Evolutionary conservation across 2,888 invertebrate species (phyloP).

Genomic region (Aethes cnicana): DNA sequence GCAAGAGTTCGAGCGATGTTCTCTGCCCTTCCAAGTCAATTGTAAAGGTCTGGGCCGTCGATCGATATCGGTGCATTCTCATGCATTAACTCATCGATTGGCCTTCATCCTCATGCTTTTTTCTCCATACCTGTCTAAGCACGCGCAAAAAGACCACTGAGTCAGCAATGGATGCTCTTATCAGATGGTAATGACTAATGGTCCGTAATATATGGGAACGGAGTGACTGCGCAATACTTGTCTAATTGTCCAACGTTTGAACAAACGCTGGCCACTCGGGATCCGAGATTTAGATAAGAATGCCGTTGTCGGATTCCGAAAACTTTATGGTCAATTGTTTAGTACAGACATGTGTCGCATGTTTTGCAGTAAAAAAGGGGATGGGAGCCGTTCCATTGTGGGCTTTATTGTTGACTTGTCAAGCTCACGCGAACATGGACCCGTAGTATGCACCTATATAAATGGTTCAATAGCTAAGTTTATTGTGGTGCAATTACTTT

Average conservation of each 20-base stretch:
- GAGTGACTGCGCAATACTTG: conserved; percentile 55
- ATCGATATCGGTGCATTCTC: conserved; percentile 34
- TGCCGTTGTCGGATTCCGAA: conserved; percentile 37
- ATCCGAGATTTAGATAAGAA: conserved; percentile 58
- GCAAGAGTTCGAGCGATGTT: conserved; percentile 13
- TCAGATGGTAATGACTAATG: conserved; percentile 61
- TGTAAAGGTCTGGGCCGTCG: conserved; percentile 29
- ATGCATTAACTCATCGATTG: conserved; percentile 41
- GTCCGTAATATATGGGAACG: conserved; percentile 46
- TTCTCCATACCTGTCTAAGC: conserved; percentile 38
- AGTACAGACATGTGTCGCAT: conserved; percentile 25
- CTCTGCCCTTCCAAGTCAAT: conserved; percentile 27
- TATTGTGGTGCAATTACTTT: conserved; percentile 17
- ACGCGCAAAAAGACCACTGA: conserved; percentile 62
- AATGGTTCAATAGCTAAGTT: conserved; percentile 6
- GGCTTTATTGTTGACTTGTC: conserved; percentile 23
- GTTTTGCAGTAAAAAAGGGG: conserved; percentile 25
- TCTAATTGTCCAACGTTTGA: conserved; percentile 55
- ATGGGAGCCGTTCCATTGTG: conserved; percentile 14
- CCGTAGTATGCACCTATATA: conserved; percentile 22
- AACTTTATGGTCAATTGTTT: conserved; percentile 38
- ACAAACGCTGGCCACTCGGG: conserved; percentile 42
- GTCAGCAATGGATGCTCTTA: conserved; percentile 47
- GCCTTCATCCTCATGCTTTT: conserved; percentile 45
- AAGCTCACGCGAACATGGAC: conserved; percentile 11